These are phyloP conservation scores for Bugula neritina DNA, from an alignment of 2,888 invertebrate species.

Conservation along the genomic window DNA sequence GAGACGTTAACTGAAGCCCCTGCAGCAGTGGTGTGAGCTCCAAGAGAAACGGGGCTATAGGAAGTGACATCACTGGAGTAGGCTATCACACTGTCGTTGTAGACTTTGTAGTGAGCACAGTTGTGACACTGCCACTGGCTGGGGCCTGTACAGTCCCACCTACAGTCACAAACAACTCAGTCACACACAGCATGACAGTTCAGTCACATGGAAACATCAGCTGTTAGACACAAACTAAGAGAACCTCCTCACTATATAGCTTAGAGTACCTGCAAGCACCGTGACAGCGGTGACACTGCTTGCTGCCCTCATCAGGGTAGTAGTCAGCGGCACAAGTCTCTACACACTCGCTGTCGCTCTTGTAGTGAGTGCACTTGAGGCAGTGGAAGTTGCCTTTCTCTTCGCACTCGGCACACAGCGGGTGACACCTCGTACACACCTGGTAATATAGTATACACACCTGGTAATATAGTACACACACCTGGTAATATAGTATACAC, in stretches of 20 bases:
- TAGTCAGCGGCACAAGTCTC: constrained; percentile 80
- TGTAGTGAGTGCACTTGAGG: constrained; percentile 74
- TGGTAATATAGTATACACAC: constrained; percentile 30
- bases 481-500: not conserved
- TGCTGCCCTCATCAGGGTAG: constrained; percentile 69
- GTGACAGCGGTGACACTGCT: constrained; percentile 67
- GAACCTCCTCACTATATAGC: not conserved
- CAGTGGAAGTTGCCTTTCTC: constrained; percentile 80
- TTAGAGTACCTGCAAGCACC: not conserved
- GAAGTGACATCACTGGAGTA: not conserved
- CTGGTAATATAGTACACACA: not conserved
- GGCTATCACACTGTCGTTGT: constrained; percentile 27
- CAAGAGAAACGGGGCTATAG: not conserved
- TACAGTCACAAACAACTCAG: not conserved
- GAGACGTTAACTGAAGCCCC: not conserved
- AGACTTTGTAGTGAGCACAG: constrained; percentile 39
- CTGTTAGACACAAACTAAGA: constrained; percentile 36
- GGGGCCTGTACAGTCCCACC: not conserved
- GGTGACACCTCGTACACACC: constrained; percentile 84
- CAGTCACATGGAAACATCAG: too few species aligned
- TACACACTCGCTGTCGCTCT: constrained; percentile 61
- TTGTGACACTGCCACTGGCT: constrained; percentile 1
- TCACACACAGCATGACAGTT: too few species aligned
- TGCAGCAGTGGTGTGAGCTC: not conserved
- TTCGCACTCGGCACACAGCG: constrained; percentile 78